Evolutionary conservation across 2,888 invertebrate species (phyloP).

Genomic region (Resseliella maxima): DNA sequence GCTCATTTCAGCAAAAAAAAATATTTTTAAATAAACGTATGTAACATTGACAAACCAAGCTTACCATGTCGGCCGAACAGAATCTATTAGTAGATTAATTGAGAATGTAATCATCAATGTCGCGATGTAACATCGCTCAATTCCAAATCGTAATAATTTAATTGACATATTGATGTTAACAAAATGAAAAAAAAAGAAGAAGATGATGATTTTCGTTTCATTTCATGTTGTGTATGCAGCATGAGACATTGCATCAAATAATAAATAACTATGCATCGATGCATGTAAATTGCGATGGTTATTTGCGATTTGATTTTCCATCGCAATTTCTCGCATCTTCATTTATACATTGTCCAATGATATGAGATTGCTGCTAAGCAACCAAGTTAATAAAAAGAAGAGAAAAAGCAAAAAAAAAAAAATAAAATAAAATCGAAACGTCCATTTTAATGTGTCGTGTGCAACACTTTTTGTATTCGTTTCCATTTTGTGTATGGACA

Average conservation of each 20-base stretch:
- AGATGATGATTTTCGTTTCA: not conserved
- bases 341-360: not conserved
- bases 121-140: slow-evolving; percentile 24
- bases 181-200: not conserved
- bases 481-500: not conserved
- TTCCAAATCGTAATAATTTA: slow-evolving; percentile 29
- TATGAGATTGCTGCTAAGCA: no score
- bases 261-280: not conserved
- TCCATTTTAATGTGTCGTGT: not conserved
- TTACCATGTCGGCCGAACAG: no score
- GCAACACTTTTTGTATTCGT: not conserved
- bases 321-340: not conserved
- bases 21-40: no score
- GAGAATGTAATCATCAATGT: slow-evolving; percentile 46
- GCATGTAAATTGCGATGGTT: slow-evolving; percentile 2
- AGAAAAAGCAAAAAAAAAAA: no score
- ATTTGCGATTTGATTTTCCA: not conserved
- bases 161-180: slow-evolving; percentile 49
- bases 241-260: slow-evolving; percentile 2
- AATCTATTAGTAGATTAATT: slow-evolving; percentile 31
- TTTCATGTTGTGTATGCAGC: not conserved
- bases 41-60: not conserved
- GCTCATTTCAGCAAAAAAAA: not conserved
- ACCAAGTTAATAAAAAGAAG: no score
- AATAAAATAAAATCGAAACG: no score